Evolutionary conservation across 2,797 vertebrate genomes (phyloP), one percentile per base, ranked within the genome.

Genomic region (Galago senegalensis): DNA sequence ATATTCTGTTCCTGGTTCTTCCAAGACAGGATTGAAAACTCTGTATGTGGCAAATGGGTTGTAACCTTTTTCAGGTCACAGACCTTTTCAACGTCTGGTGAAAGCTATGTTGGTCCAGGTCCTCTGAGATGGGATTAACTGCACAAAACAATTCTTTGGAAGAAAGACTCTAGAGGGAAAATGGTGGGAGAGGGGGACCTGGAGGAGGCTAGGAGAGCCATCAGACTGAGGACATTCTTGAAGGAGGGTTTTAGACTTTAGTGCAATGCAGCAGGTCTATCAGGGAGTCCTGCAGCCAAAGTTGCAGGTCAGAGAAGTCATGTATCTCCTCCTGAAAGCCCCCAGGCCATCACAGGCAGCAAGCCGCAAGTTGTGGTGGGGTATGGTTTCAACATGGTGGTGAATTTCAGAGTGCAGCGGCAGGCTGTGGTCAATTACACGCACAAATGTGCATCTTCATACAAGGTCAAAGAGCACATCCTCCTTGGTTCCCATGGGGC

Each of bases 1-100:
- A 53, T 89, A 34, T 43, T 89, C 65, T 89, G 21, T 91, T 96
- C 65, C 69, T 95, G 12, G 67, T 94, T 93, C 34, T 94, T 94
- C 61, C 37, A 89, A 93, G 25, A 31, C 31, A 91, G 37, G 17
- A 82, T 80, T 89, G 12, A n/a, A 93, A 94, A 82, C 4, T 87
- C 29, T 53, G 34, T 43, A 76, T 83, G 37, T 73, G 53, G 10
- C 23, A 80, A 75, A 69, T 65, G 58, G 63, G 49, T 73, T 34
- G 63, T 86, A 63, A 46, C 18, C 31, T 69, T 92, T 93, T 61
- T n/a, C 67, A 79, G 69, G 31, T 94, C 60, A 91, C 18, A 96
- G 6, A 85, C 4, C 5, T 92, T 86, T 88, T 94, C 84, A 93
- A 25, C 80, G 76, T 91, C 29, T 93, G 25, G 67, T 46, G 37